phyloP scores from a whole-genome alignment of 2,888 invertebrate genomes.

The Rambutsinella grinnellia region DNA sequence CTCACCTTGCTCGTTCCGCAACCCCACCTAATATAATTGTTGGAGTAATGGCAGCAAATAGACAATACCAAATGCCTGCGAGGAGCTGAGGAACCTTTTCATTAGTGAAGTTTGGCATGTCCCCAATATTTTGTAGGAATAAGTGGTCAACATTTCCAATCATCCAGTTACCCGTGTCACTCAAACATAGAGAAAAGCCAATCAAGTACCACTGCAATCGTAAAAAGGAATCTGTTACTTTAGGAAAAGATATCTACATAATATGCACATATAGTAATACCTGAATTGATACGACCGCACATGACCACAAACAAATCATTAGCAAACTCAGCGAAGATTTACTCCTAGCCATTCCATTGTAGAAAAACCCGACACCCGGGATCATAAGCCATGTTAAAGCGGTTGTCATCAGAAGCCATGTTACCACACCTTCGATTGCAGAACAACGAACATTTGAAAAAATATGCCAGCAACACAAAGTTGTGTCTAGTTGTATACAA shows the following conservation, averaged over 20 bases:
- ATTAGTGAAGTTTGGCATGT: conserved; percentile 49
- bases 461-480: too few relatives aligned
- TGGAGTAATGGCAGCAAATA: conserved; percentile 64
- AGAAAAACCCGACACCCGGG: conserved; percentile 61
- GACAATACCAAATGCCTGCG: conserved; percentile 63
- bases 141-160: conserved; percentile 59
- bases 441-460: neutral
- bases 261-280: conserved; percentile 42
- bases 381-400: conserved; percentile 59
- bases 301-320: conserved; percentile 63
- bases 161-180: conserved; percentile 48
- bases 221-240: too few relatives aligned
- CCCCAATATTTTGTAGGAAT: conserved; percentile 50
- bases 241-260: too few relatives aligned
- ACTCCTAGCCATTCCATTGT: conserved; percentile 59
- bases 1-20: conserved; percentile 56
- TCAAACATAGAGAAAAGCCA: conserved; percentile 58
- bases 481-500: too few relatives aligned
- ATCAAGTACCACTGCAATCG: conserved; percentile 56
- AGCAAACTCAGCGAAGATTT: conserved; percentile 62
- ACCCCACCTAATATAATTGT: conserved; percentile 62
- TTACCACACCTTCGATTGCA: conserved; percentile 18
- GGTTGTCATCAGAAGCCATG: conserved; percentile 43
- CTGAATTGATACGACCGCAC: conserved; percentile 64
- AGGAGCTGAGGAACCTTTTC: conserved; percentile 60